Evolutionary conservation across 2,797 vertebrate genomes (phyloP), one percentile per base, ranked within the genome.

Genomic region (Pelobates cultripes): DNA sequence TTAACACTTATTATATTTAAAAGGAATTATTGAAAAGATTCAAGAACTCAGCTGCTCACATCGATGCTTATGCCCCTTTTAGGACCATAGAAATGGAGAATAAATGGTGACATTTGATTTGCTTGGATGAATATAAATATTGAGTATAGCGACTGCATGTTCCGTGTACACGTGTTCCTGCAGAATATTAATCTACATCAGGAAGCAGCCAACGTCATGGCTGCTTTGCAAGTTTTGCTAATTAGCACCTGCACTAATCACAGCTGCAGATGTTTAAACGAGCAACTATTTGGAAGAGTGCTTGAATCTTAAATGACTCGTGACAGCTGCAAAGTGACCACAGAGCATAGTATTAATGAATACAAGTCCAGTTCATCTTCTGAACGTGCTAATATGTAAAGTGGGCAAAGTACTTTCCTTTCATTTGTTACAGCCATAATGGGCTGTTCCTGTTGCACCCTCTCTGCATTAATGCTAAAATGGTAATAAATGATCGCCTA

Each of bases 181-280:
- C 43, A 43, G 40, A 76, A 76, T 76, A 78, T 72, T 66, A 70
- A 42, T 64, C 61, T 79, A 40, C 42, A 64, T 14, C 28, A 66
- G 57, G 28, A 67, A 76, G 45, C 57, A 67, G 55, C 67, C 67
- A 57, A 76, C 67, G 17, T 83, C 5, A 44, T 45, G 43, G 12
- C 13, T 47, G 47, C 51, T 41, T 79, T 72, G 44, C 57, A 66
- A 47, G 68, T 79, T 79, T 80, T 79, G 73, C 66, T 79, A 66
- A 79, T 76, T 76, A 84, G 77, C 12, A 78, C 47, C 67, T 66
- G 67, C 77, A 84, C 75, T 80, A 66, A 84, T 84, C 60, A 76
- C 82, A 84, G 82, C 82, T 84, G 77, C 77, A 84, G 82, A 79
- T 71, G 72, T 76, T 74, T 41, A 4, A 73, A 82, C 73, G 63